These are phyloP conservation scores for Fragum fragum DNA, from an alignment of 2,888 invertebrate genomes.

Conservation along the genomic window DNA sequence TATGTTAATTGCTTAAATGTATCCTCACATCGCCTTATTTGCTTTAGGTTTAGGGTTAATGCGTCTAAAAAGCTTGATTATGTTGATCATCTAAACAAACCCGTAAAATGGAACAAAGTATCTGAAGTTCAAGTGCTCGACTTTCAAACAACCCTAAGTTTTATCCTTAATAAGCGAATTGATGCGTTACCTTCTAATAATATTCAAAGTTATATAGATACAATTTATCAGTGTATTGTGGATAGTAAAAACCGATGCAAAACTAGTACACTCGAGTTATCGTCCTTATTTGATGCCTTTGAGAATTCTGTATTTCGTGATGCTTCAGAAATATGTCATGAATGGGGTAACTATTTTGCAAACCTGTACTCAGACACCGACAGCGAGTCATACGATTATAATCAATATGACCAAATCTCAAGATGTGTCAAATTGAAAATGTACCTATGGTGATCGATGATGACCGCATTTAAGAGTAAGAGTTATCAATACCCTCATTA, in stretches of 20 bases:
- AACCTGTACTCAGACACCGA: neutral
- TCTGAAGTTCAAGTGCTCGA: neutral
- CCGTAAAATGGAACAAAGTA: slow-evolving; percentile 10
- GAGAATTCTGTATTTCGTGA: neutral
- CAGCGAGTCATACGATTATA: neutral
- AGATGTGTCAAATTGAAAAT: neutral
- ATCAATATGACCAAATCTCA: neutral
- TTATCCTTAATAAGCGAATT: neutral
- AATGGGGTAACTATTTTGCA: slow-evolving; percentile 3
- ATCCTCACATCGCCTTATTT: slow-evolving; percentile 14
- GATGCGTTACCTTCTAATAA: neutral
- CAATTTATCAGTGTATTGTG: slow-evolving; percentile 6
- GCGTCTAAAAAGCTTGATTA: neutral
- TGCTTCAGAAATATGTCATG: neutral
- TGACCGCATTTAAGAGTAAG: neutral
- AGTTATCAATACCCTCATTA: neutral
- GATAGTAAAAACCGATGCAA: neutral
- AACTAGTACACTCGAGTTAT: neutral
- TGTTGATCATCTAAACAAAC: neutral
- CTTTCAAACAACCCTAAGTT: neutral
- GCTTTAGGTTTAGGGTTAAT: neutral
- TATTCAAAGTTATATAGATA: neutral
- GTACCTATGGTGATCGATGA: neutral
- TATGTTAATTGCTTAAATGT: slow-evolving; percentile 34
- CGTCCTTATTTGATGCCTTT: slow-evolving; percentile 16